Evolutionary conservation across 2,888 invertebrate species (phyloP).

Genomic region (Andrena praecox): DNA sequence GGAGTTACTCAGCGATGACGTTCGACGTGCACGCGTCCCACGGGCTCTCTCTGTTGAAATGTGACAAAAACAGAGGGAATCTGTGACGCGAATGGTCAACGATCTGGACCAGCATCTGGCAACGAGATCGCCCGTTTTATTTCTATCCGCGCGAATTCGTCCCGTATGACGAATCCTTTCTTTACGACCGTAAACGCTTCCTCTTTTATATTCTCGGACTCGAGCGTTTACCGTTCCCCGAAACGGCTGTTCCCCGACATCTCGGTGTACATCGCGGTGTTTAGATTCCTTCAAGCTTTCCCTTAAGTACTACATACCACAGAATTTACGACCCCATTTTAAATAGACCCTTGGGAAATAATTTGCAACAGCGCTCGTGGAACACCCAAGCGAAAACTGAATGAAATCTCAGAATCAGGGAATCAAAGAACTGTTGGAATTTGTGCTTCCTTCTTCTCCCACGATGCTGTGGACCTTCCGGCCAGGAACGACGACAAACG

Average conservation of each 20-base stretch:
- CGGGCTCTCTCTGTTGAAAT: neutral
- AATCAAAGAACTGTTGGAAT: too few species aligned
- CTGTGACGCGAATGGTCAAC: constrained; percentile 39
- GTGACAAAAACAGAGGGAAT: constrained; percentile 34
- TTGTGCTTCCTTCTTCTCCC: too few species aligned
- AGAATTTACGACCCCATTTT: too few species aligned
- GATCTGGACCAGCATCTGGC: constrained; percentile 43
- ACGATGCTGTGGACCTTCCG: neutral
- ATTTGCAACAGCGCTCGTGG: too few species aligned
- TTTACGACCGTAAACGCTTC: constrained; percentile 3
- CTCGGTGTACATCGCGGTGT: too few species aligned
- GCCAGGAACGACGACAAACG: neutral
- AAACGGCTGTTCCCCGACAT: neutral
- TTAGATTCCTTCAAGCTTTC: neutral
- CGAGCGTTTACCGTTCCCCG: neutral
- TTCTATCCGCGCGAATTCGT: constrained; percentile 35
- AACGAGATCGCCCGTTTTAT: constrained; percentile 35
- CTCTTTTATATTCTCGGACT: neutral
- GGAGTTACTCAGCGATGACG: constrained; percentile 25
- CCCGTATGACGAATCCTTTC: constrained; percentile 16
- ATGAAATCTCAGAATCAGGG: too few species aligned
- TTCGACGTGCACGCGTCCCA: constrained; percentile 1
- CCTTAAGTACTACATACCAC: too few species aligned
- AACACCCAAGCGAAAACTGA: too few species aligned
- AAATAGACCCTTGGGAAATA: too few species aligned